Evolutionary conservation across 2,888 invertebrate species (phyloP).

Genomic region (Noctua janthina): DNA sequence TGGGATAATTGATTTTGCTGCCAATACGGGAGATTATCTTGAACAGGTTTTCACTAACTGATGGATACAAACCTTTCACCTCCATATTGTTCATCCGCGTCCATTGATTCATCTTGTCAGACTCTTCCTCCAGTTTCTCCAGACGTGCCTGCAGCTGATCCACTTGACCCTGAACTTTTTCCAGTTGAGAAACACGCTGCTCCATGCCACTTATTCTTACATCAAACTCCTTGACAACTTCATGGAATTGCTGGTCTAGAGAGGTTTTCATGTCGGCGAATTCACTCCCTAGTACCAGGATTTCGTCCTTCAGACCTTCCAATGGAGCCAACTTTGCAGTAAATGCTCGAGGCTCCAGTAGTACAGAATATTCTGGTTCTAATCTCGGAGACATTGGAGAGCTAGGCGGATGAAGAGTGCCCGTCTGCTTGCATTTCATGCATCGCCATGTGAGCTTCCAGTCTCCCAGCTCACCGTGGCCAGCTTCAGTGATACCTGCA

Average conservation of each 20-base stretch:
- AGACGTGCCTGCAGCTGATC: no score
- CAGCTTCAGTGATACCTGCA: neutral
- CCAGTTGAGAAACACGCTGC: neutral
- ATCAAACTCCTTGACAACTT: conserved; percentile 2
- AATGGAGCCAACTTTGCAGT: conserved; percentile 1
- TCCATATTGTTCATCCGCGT: neutral
- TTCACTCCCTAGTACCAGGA: neutral
- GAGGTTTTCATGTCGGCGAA: neutral
- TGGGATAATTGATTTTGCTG: conserved; percentile 14
- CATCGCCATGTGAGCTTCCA: neutral
- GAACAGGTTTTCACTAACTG: conserved; percentile 22
- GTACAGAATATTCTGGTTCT: neutral
- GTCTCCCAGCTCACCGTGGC: neutral
- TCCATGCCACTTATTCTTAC: neutral
- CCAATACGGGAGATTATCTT: conserved; percentile 13
- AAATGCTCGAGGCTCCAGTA: neutral
- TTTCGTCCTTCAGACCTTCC: conserved; percentile 5
- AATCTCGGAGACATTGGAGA: neutral
- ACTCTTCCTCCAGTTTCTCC: no score
- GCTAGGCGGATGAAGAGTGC: neutral
- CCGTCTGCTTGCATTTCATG: neutral
- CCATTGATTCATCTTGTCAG: no score
- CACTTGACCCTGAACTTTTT: no score
- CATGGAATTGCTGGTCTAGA: neutral
- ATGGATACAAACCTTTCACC: conserved; percentile 10